Conservation (phyloP, 2,113 vertebrate genomes). For the Mobula birostris region DNA sequence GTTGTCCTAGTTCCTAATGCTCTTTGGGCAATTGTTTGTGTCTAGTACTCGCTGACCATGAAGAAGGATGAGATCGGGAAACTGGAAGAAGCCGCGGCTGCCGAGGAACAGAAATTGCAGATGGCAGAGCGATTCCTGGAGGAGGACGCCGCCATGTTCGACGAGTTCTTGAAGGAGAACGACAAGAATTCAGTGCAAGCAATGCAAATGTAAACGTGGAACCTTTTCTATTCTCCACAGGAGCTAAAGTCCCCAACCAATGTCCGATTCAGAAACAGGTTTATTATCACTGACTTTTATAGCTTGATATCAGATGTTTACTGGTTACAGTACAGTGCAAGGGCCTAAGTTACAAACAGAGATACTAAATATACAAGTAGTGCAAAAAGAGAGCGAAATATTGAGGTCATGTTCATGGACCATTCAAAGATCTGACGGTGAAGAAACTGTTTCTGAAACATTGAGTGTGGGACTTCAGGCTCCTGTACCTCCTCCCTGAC, state of each 20-base stretch:
- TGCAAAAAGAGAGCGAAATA: no score
- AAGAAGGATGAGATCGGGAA: conserved; percentile 66
- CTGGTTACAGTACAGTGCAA: no score
- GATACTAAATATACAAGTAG: no score
- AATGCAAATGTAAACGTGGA: conserved; percentile 57
- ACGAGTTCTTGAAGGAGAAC: conserved; percentile 73
- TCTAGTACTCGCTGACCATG: conserved; percentile 66
- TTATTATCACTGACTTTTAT: no score
- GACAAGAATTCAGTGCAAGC: conserved; percentile 69
- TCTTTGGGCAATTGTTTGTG: neutral
- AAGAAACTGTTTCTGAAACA: no score
- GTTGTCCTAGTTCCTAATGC: neutral
- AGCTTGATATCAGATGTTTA: no score
- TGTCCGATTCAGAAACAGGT: neutral
- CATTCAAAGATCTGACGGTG: no score
- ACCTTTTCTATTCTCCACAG: neutral
- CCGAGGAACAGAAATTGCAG: conserved; percentile 63
- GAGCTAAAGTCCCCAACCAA: no score
- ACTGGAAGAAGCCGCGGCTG: conserved; percentile 57
- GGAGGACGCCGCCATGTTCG: conserved; percentile 61
- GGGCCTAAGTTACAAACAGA: no score
- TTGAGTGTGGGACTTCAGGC: no score
- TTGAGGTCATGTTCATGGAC: no score
- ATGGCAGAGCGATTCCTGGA: conserved; percentile 62
- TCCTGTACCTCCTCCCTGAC: no score